Conservation (phyloP, 2,113 vertebrate species). For the Aptenodytes patagonicus region DNA sequence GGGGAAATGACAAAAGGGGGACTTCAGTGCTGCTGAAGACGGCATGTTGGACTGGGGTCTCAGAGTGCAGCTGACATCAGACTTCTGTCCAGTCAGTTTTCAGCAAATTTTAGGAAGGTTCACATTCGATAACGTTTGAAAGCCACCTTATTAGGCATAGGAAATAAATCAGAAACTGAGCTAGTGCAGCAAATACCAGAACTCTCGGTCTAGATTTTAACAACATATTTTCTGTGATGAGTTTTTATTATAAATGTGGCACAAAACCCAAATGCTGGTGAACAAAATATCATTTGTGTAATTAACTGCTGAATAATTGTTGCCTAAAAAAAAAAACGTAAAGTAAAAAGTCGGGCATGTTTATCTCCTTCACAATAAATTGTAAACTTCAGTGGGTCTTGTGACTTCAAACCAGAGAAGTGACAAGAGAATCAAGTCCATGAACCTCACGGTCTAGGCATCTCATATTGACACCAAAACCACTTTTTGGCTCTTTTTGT, state of each 20-base stretch:
- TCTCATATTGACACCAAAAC: neutral
- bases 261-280: neutral
- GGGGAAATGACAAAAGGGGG: neutral
- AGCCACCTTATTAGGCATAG: neutral
- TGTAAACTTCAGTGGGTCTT: neutral
- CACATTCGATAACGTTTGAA: neutral
- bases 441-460: neutral
- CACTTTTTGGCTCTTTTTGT: neutral
- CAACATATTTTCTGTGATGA: neutral
- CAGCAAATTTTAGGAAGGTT: neutral
- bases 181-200: neutral
- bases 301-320: neutral
- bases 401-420: neutral
- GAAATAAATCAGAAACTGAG: slow-evolving; percentile 5
- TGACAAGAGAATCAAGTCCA: neutral
- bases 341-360: neutral
- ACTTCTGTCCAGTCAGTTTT: neutral
- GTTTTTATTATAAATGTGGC: neutral
- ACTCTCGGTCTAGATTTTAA: neutral
- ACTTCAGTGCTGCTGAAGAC: neutral
- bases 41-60: neutral
- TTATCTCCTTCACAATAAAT: neutral
- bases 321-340: neutral
- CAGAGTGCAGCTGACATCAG: neutral
- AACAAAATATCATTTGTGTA: neutral